Evolutionary conservation across 2,113 vertebrate genomes (phyloP).

Genomic region (Pampusana beccarii): DNA sequence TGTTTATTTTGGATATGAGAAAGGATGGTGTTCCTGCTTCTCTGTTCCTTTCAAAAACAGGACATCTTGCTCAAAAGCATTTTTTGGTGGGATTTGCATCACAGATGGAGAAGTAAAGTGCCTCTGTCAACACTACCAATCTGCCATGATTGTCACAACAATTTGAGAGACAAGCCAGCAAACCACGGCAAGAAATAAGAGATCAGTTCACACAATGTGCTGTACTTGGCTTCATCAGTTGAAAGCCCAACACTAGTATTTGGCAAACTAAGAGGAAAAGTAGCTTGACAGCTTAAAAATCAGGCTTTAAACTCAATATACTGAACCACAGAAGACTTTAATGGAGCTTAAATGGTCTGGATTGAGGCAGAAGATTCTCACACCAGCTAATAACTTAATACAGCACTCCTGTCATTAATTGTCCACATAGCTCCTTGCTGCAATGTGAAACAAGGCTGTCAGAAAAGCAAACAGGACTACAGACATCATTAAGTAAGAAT

Average conservation of each 20-base stretch:
- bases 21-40: neutral
- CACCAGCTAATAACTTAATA: neutral
- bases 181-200: neutral
- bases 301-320: neutral
- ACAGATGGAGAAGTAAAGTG: neutral
- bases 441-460: neutral
- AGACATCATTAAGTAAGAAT: neutral
- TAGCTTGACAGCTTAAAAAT: neutral
- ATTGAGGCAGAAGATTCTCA: neutral
- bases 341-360: neutral
- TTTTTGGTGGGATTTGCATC: neutral
- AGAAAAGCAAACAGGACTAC: neutral
- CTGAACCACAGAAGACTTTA: neutral
- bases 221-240: fast-evolving
- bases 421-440: neutral
- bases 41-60: neutral
- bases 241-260: neutral
- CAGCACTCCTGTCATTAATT: neutral
- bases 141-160: neutral
- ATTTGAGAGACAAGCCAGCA: neutral
- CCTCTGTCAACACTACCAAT: neutral
- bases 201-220: neutral
- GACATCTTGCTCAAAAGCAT: neutral
- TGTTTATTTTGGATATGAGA: neutral
- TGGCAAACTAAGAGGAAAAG: neutral